Evolutionary conservation across 1,140 invertebrate species (phyloP).

Genomic region (Listronotus bonariensis): DNA sequence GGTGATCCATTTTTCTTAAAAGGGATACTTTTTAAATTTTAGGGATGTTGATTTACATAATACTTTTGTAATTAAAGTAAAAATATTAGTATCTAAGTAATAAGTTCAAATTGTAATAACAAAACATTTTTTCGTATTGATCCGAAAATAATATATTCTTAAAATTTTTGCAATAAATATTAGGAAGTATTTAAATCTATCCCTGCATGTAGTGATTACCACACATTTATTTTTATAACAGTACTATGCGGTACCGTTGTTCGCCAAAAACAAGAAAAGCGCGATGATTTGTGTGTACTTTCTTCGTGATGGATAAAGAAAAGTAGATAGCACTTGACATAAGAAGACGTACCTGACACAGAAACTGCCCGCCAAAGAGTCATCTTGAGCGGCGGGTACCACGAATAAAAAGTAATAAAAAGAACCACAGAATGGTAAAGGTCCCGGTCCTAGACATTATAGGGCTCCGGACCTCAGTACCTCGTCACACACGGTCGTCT

Average conservation of each 20-base stretch:
- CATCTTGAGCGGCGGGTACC: slow-evolving; percentile 64
- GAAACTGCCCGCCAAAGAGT: slow-evolving; percentile 76
- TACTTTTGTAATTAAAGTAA: no score
- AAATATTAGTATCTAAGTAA: no score
- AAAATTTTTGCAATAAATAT: neutral
- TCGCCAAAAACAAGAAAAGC: slow-evolving; percentile 36
- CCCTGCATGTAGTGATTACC: slow-evolving; percentile 19
- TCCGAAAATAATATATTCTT: no score
- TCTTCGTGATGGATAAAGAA: slow-evolving; percentile 17
- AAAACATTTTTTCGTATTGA: no score
- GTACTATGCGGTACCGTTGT: slow-evolving; percentile 40
- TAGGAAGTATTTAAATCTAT: slow-evolving; percentile 5
- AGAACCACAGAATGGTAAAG: slow-evolving; percentile 36
- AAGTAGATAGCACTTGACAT: slow-evolving; percentile 19
- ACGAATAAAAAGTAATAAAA: slow-evolving; percentile 26
- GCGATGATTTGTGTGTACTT: slow-evolving; percentile 10
- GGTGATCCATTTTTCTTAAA: no score
- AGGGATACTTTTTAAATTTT: no score
- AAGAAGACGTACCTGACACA: slow-evolving; percentile 67
- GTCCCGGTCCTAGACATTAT: slow-evolving; percentile 44
- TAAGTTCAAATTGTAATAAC: no score
- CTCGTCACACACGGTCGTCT: slow-evolving; percentile 39
- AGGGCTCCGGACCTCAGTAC: slow-evolving; percentile 32
- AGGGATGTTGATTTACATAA: no score
- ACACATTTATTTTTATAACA: slow-evolving; percentile 39